Conservation (phyloP, 2,888 invertebrate genomes). For the Brenthis hecate region DNA sequence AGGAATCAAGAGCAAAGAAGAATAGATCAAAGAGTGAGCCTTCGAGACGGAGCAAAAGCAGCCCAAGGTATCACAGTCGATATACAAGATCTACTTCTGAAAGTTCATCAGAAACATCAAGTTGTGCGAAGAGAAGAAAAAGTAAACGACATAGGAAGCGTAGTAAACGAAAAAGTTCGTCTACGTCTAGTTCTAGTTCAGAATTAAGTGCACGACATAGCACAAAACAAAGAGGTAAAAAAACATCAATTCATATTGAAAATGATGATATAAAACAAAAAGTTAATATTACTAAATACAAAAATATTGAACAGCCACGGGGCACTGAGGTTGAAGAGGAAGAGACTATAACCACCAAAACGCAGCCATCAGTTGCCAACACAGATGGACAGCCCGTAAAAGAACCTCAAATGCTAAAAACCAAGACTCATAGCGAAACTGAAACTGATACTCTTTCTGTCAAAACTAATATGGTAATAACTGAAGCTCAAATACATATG, state of each 20-base stretch:
- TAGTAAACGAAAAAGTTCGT: conserved; percentile 67
- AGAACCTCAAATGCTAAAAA: conserved; percentile 54
- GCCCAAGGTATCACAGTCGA: conserved; percentile 53
- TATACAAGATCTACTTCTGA: conserved; percentile 63
- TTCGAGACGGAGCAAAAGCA: conserved; percentile 61
- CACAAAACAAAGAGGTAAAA: conserved; percentile 73
- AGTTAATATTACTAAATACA: conserved; percentile 75
- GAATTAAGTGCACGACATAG: conserved; percentile 71
- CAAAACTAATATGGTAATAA: conserved; percentile 76
- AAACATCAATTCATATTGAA: conserved; percentile 74
- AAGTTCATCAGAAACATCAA: conserved; percentile 60
- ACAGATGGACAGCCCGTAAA: conserved; percentile 51
- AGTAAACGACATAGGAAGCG: conserved; percentile 71
- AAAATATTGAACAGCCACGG: conserved; percentile 49
- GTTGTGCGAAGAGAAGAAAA: conserved; percentile 64
- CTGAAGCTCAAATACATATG: conserved; percentile 80
- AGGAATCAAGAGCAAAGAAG: conserved; percentile 55
- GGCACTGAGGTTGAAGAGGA: conserved; percentile 45
- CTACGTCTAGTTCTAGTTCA: conserved; percentile 70
- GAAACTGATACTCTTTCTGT: conserved; percentile 76
- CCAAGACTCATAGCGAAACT: conserved; percentile 68
- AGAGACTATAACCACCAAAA: conserved; percentile 42
- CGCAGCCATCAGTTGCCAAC: conserved; percentile 31
- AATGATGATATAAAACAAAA: conserved; percentile 72
- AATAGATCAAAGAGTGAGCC: conserved; percentile 77